Evolutionary conservation across 2,113 vertebrate species (phyloP).

Genomic region (Eonycteris spelaea): DNA sequence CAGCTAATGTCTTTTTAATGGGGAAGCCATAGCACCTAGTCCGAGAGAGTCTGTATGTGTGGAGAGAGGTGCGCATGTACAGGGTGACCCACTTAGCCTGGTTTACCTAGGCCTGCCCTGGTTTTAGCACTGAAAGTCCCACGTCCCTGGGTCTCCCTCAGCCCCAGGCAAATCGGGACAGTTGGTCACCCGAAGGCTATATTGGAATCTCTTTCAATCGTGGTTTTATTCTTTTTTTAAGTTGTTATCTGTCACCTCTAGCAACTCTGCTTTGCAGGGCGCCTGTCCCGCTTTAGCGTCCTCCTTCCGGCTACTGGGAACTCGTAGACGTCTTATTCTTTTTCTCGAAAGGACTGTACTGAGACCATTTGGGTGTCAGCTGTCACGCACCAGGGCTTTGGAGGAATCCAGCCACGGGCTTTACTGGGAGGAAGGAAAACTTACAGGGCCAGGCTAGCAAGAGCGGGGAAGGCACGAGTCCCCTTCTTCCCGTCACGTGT

Average conservation of each 20-base stretch:
- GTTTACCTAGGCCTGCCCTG: neutral
- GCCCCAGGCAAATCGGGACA: neutral
- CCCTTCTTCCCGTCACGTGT: neutral
- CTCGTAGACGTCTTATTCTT: neutral
- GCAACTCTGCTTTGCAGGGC: neutral
- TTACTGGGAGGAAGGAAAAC: slow-evolving; percentile 1
- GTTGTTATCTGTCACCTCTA: neutral
- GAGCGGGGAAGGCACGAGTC: neutral
- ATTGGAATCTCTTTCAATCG: neutral
- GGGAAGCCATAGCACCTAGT: neutral
- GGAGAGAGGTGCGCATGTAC: neutral
- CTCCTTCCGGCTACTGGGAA: neutral
- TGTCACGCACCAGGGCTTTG: neutral
- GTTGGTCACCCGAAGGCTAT: neutral
- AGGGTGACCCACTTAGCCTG: neutral
- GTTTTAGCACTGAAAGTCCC: neutral
- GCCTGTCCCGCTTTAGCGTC: neutral
- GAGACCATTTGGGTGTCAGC: neutral
- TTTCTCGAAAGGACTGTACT: neutral
- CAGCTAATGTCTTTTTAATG: neutral
- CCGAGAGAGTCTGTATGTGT: neutral
- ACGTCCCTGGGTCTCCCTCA: neutral
- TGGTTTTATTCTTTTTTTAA: neutral
- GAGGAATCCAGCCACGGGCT: neutral
- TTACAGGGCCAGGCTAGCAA: neutral